These are phyloP conservation scores for Sinosuthora webbiana DNA, from an alignment of 2,113 vertebrate genomes.

Conservation along the genomic window DNA sequence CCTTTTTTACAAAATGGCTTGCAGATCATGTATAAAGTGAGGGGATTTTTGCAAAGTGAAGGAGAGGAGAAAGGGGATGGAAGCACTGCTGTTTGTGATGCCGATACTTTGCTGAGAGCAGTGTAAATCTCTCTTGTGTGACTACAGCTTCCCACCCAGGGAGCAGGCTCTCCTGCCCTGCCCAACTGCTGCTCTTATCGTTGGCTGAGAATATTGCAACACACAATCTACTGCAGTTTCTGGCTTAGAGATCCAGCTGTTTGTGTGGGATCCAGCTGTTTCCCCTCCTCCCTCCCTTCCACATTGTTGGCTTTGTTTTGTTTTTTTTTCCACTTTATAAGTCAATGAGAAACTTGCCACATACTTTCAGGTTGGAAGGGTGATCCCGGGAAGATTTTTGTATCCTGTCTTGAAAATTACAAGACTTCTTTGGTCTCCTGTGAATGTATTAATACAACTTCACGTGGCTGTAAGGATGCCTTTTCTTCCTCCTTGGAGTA, in stretches of 20 bases:
- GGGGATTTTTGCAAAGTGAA: not conserved
- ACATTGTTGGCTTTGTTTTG: not conserved
- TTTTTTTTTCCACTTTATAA: not conserved
- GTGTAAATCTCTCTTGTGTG: not conserved
- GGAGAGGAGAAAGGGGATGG: not conserved
- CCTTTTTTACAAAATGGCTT: not conserved
- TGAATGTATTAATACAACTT: not conserved
- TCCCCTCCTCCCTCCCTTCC: not conserved
- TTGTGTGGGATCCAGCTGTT: not conserved
- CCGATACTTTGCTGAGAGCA: not conserved
- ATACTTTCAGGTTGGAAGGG: not conserved
- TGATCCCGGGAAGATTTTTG: not conserved
- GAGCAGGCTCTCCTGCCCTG: not conserved
- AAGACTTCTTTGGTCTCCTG: not conserved
- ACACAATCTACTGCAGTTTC: not conserved
- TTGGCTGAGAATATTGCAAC: not conserved
- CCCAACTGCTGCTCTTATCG: fast-evolving
- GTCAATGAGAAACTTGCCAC: not conserved
- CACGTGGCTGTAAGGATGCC: not conserved
- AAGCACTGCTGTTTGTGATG: not conserved
- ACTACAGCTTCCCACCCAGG: not conserved
- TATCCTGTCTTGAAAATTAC: not conserved
- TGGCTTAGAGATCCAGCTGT: not conserved
- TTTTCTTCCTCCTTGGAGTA: not conserved
- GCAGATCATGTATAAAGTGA: not conserved